phyloP scores from a whole-genome alignment of 2,113 vertebrate species.

The Vanacampus margaritifer region DNA sequence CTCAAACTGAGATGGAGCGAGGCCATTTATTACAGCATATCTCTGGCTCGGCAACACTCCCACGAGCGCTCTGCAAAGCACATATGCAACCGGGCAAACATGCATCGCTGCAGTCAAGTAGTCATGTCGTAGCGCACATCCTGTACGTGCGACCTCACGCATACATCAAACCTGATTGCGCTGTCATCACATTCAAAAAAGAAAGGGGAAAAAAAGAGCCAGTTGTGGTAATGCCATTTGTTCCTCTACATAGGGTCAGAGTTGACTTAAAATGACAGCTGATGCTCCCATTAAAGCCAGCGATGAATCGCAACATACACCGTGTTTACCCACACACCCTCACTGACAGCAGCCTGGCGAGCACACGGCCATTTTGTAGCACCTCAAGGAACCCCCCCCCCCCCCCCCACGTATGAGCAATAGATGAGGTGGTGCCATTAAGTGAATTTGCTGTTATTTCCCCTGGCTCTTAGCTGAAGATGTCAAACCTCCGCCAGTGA shows the following conservation, averaged over 20 bases:
- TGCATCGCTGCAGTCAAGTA: conserved; percentile 2
- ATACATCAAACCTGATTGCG: conserved; percentile 32
- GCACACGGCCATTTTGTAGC: conserved; percentile 64
- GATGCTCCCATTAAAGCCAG: conserved; percentile 29
- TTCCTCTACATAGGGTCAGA: conserved; percentile 42
- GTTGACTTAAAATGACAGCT: conserved; percentile 63
- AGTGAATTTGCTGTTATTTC: conserved; percentile 74
- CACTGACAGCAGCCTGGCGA: conserved; percentile 31
- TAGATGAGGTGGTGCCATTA: conserved; percentile 71
- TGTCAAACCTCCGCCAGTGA: conserved; percentile 67
- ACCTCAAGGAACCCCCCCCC: conserved; percentile 50
- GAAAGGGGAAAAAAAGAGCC: background rate
- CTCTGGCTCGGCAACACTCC: conserved; percentile 48
- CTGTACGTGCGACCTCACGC: conserved; percentile 10
- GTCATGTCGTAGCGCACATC: conserved; percentile 16
- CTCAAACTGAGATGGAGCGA: conserved; percentile 61
- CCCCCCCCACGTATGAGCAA: conserved; percentile 46
- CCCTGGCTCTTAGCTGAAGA: conserved; percentile 72
- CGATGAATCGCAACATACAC: conserved; percentile 51
- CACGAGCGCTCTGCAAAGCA: conserved; percentile 40
- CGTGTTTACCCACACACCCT: conserved; percentile 58
- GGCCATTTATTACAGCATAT: conserved; percentile 48
- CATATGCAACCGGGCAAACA: conserved; percentile 27
- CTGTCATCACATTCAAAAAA: conserved; percentile 42
- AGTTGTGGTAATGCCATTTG: conserved; percentile 13